Percentiles rank a stretch among this genome's conserved stretches.
Conservation (phyloP, 2,888 invertebrate genomes). For the Plemyria rubiginata region DNA sequence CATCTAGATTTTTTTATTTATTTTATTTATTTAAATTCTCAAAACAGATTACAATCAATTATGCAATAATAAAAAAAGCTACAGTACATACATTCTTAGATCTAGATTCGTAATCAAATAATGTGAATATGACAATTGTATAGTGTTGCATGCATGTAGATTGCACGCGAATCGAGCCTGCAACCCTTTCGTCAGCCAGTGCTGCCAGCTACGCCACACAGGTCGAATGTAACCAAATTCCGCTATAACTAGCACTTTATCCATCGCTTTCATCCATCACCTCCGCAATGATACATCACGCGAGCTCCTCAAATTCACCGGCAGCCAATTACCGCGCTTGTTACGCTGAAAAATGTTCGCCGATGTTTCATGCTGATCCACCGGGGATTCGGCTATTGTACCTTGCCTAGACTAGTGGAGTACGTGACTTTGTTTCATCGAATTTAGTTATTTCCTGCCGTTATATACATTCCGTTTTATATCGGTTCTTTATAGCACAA, state of each 20-base stretch:
- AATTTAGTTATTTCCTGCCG: too few species aligned
- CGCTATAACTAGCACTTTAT: conserved; percentile 8
- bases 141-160: too few species aligned
- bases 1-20: too few species aligned
- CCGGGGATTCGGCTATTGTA: conserved; percentile 8
- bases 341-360: conserved; percentile 71
- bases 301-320: conserved; percentile 67
- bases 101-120: too few species aligned
- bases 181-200: background rate
- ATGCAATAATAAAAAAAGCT: too few species aligned
- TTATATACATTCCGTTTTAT: too few species aligned
- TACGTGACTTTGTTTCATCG: background rate
- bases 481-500: too few species aligned
- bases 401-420: background rate
- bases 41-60: too few species aligned
- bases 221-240: conserved; percentile 1
- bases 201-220: background rate
- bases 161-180: background rate
- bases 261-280: conserved; percentile 46
- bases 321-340: conserved; percentile 72
- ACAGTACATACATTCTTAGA: too few species aligned
- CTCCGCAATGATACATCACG: conserved; percentile 51
- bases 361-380: conserved; percentile 49
- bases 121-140: too few species aligned
- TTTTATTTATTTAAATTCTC: too few species aligned